Evolutionary conservation across 2,113 vertebrate species (phyloP), one percentile per base, ranked within the genome.

Genomic region (Laticauda colubrina): DNA sequence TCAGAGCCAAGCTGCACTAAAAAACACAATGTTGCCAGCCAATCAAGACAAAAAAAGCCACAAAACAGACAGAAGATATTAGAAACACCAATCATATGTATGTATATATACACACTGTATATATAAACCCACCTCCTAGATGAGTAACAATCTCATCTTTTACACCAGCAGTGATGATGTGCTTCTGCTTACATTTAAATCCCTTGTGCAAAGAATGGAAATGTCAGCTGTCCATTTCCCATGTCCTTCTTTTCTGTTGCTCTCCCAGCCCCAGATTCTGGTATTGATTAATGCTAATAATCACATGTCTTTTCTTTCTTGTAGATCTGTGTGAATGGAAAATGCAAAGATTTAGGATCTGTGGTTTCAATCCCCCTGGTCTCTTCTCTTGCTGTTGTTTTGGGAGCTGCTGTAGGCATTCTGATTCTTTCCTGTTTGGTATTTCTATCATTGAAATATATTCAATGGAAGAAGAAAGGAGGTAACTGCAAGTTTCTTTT

Each of bases 391-490:
- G 96, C 98, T 95, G 97, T 98, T 3, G 96, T 98, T 85, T 95
- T 99, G 48, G 98, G 98, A 43, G 97, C 96, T 7, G 89, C 98
- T 55, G 34, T 98, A 9, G 97, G 98, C 85, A 92, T 98, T 91
- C 96, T 99, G 34, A 86, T 98, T 3, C 97, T 97, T 29, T 97
- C 97, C 0, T 88, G 98, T 95, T 96, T 98, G 93, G 94, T 96
- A 0, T 97, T 98, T 0, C 75, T 97, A 15, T 91, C 98, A 59
- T 97, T 98, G 97, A 98, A 95, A 95, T 94, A 97, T 90, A 96
- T 96, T 91, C 98, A 97, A 96, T 96, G 10, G 87, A 98, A 98
- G 96, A 98, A 98, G 96, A 98, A 97, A 89, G 96, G 94, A 95
- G 98, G 99, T 99, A 91, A 96, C 61, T 88, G 18, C 61, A 29